Base-by-base conservation (phyloP, 2,797 vertebrate species). In the Periparus ater region DNA sequence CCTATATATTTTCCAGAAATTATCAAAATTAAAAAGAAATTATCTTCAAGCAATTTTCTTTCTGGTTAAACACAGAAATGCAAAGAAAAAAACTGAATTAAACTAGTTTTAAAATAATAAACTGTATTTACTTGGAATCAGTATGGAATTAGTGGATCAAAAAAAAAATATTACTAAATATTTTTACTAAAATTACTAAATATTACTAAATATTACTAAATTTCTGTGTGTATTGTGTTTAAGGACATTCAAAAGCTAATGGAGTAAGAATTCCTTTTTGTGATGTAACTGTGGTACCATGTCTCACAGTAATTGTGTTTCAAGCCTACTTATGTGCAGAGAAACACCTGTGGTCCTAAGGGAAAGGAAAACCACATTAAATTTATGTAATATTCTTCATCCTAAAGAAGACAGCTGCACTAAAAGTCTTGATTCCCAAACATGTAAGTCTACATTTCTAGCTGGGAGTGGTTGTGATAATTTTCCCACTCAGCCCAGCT, bases 201-300 rank as follows among this genome's bases (percentile, higher is more conserved):
- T n/a, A n/a, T n/a, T n/a, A n/a, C n/a, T n/a, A 6, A 11, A 6
- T 13, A 4, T 23, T 1, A 1, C 10, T 23, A 16, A 16, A 34
- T 47, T 47, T 70, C n/a, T 19, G 2, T 65, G 27, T 21, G 7
- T 25, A 2, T 17, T n/a, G 2, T 61, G 15, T 34, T 83, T n/a
- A 53, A 66, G 32, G 13, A 50, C 25, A 76, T 76, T 45, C 16
- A 50, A 63, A 79, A 75, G 15, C 7, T 58, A 45, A 36, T 17
- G 30, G 12, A 45, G 15, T 30, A 66, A 45, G 54, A 36, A 93
- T 34, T 86, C 5, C 10, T 60, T 54, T 58, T n/a, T 47, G 26
- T 76, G 36, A 22, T 2, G 3, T 10, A 21, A 30, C 4, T 71
- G 10, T 72, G 26, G 26, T 23, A 6, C 15, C 19, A 29, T 9